These are phyloP conservation scores for Upupa epops DNA, from an alignment of 2,113 vertebrate genomes.

Conservation along the genomic window DNA sequence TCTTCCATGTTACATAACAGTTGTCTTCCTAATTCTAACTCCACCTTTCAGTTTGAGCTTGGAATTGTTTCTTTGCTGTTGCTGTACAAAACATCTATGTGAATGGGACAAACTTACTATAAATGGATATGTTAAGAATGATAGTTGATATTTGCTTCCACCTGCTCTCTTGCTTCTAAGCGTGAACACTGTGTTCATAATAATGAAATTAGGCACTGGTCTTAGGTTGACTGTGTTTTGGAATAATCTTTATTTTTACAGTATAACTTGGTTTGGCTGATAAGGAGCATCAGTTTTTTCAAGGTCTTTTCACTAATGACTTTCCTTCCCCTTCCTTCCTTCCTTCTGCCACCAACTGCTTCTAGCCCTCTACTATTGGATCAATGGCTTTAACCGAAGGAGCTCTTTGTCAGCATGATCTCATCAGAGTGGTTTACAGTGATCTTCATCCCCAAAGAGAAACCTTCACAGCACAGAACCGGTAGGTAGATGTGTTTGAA, in stretches of 20 bases:
- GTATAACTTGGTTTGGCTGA: neutral
- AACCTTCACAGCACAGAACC: slow-evolving; percentile 98
- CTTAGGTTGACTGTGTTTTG: slow-evolving; percentile 13
- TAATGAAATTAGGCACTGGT: neutral
- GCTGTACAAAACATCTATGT: neutral
- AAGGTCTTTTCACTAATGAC: neutral
- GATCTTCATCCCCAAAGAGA: slow-evolving; percentile 97
- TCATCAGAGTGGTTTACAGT: slow-evolving; percentile 95
- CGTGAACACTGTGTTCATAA: neutral
- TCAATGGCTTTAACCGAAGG: slow-evolving; percentile 97
- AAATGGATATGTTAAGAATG: neutral
- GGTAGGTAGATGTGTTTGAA: slow-evolving; percentile 72
- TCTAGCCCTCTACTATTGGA: slow-evolving; percentile 92
- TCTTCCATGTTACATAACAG: neutral
- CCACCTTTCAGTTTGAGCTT: neutral
- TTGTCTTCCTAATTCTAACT: neutral
- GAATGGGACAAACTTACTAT: neutral
- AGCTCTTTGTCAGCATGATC: slow-evolving; percentile 93
- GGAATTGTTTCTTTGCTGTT: neutral
- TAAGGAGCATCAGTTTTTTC: neutral
- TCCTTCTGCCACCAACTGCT: neutral
- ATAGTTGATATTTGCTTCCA: neutral
- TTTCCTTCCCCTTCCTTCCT: neutral
- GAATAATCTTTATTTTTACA: neutral
- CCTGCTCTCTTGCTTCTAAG: neutral